Evolutionary conservation across 2,113 vertebrate species (phyloP).

Genomic region (Aspidoscelis tigris): DNA sequence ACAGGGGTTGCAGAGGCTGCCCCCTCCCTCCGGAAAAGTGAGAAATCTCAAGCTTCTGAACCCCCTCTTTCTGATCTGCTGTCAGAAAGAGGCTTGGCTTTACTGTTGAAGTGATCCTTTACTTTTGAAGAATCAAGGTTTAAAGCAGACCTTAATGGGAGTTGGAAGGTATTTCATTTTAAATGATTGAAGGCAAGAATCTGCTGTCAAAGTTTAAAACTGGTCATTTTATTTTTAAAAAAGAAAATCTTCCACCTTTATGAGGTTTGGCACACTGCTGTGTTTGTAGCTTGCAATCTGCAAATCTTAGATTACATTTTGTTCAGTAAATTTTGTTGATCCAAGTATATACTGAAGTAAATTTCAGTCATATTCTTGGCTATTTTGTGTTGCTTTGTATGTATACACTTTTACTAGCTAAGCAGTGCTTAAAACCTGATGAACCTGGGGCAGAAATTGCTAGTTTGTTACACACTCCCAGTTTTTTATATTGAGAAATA

Average conservation of each 20-base stretch:
- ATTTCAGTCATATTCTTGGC: constrained; percentile 60
- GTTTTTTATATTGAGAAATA: constrained; percentile 49
- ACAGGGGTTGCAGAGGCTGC: too few relatives aligned
- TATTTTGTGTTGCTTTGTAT: constrained; percentile 45
- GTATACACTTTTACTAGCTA: constrained; percentile 46
- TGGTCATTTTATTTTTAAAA: constrained; percentile 59
- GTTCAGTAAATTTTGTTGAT: constrained; percentile 35
- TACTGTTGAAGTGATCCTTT: too few relatives aligned
- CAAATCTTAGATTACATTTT: constrained; percentile 34
- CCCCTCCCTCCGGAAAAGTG: too few relatives aligned
- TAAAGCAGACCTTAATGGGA: constrained; percentile 77
- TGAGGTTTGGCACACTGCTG: constrained; percentile 63
- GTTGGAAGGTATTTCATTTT: constrained; percentile 76
- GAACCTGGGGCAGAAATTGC: constrained; percentile 43
- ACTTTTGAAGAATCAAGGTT: constrained; percentile 77
- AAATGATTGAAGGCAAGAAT: constrained; percentile 76
- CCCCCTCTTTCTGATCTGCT: too few relatives aligned
- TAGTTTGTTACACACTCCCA: constrained; percentile 51
- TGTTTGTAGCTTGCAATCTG: constrained; percentile 41
- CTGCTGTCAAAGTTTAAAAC: constrained; percentile 83
- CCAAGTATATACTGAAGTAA: constrained; percentile 69
- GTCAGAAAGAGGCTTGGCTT: too few relatives aligned
- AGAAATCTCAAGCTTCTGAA: too few relatives aligned
- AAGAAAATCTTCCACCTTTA: constrained; percentile 71
- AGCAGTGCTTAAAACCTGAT: constrained; percentile 57